A percentile compares a stretch with the other conserved stretches of the same genome.
Conservation (phyloP, 2,888 invertebrate genomes). For the Eupithecia pulchellata region DNA sequence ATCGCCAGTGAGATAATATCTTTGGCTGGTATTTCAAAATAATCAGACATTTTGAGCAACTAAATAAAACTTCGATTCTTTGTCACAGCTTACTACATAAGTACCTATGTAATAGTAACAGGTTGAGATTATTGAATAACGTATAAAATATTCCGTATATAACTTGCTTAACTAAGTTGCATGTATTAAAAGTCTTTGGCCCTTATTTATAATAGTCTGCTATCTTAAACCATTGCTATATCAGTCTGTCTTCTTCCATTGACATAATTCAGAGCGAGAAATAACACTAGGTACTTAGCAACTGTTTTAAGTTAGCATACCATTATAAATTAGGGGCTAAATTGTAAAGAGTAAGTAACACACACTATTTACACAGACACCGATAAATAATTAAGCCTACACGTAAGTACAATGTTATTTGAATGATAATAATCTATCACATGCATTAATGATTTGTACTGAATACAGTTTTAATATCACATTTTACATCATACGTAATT, state of each 20-base stretch:
- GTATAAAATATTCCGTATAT: slow-evolving; percentile 2
- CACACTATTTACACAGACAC: neutral
- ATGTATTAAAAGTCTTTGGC: no score
- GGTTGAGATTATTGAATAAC: neutral
- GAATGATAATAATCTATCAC: slow-evolving; percentile 36
- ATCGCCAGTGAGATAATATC: neutral
- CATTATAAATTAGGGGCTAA: no score
- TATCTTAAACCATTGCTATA: no score
- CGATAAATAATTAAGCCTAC: slow-evolving; percentile 6
- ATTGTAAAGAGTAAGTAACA: neutral
- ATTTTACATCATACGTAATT: slow-evolving; percentile 43
- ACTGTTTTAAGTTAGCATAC: no score
- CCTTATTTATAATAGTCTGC: no score
- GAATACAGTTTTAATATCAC: slow-evolving; percentile 42
- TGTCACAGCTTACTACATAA: neutral
- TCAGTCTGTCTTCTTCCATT: no score
- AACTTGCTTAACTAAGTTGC: neutral
- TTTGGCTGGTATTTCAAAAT: neutral
- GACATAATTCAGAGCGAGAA: no score
- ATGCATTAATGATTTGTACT: slow-evolving; percentile 42
- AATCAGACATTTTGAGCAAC: neutral
- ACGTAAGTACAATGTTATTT: slow-evolving; percentile 7
- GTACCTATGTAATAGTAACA: neutral
- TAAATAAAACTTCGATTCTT: neutral
- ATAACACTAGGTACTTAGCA: no score